Evolutionary conservation across 1,140 invertebrate species (phyloP).

Genomic region (Subanguina moxae): DNA sequence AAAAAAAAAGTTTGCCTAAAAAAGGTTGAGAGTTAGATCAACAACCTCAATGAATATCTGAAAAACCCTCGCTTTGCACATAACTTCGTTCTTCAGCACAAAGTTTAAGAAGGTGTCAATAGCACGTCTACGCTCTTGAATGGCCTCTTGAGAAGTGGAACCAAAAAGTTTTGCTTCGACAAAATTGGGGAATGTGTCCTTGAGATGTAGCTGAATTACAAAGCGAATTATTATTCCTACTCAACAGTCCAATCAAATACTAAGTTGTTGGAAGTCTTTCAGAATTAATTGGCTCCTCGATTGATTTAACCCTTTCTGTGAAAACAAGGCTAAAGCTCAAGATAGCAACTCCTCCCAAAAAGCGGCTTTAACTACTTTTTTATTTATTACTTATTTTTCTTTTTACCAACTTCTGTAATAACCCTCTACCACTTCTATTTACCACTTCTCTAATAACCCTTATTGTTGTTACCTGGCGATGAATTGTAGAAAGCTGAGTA

Average conservation of each 20-base stretch:
- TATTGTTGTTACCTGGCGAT: slow-evolving; percentile 27
- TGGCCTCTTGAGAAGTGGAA: slow-evolving; percentile 38
- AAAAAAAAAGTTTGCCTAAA: neutral
- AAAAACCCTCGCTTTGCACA: slow-evolving; percentile 38
- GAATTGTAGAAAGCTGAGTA: slow-evolving; percentile 33
- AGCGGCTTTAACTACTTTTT: no score
- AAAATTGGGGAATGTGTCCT: slow-evolving; percentile 42
- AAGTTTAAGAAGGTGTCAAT: slow-evolving; percentile 40
- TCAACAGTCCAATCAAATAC: no score
- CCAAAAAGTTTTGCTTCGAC: slow-evolving; percentile 46
- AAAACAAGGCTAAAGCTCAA: no score
- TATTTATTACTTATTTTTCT: no score
- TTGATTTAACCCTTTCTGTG: no score
- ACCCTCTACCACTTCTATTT: no score
- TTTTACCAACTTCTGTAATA: no score
- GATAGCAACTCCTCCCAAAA: no score
- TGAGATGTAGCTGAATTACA: slow-evolving; percentile 42
- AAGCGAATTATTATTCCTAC: neutral
- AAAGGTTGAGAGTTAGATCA: slow-evolving; percentile 15
- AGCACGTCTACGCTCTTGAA: slow-evolving; percentile 28
- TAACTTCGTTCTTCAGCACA: slow-evolving; percentile 45
- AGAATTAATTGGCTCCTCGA: no score
- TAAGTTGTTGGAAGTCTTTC: no score
- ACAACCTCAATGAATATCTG: slow-evolving; percentile 41
- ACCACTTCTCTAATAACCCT: no score